Evolutionary conservation across 2,888 invertebrate species (phyloP), one percentile per base, ranked within the genome.

Genomic region (Ethmia dodecea): DNA sequence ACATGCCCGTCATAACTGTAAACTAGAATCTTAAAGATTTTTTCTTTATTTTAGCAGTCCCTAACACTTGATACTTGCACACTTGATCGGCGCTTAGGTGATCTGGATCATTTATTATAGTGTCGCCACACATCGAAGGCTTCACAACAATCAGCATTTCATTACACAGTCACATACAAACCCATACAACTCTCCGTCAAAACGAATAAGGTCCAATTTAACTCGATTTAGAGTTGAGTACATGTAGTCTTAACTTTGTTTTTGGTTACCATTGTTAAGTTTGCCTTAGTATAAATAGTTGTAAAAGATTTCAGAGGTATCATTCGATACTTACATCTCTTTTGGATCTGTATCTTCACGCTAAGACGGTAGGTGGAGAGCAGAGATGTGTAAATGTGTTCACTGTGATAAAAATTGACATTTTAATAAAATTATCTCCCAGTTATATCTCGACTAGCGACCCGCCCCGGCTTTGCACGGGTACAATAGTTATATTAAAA

Each of bases 261-360:
- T 40, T 39, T 41, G 42, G 36, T 46, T 42, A 39, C 48, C 36
- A 60, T 67, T 67, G 69, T 67, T 43, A 49, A 55, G 14, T 53
- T 58, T 38, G 40, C 38, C 35, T 38, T 37, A 29, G 62, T 79
- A 79, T 78, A 79, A 71, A 79, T 76, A 74, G 56, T 51, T 59
- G 61, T 22, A 37, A 41, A 44, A 40, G 43, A 25, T 13, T 47
- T 51, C 41, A 45, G 48, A 55, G 51, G 58, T 44, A 65, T 49
- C 75, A 79, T 71, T 75, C 76, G 41, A 52, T 49, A 47, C 37
- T 58, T 47, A 49, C 44, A 35, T 40, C 47, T 45, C 45, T 43
- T 45, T 50, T 46, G 36, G 45, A 54, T 47, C 42, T 41, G 47
- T 40, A 42, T 47, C 47, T 42, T 45, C 44, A 40, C 24, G 12